Evolutionary conservation across 1,140 invertebrate species (phyloP).

Genomic region (Maniola jurtina): DNA sequence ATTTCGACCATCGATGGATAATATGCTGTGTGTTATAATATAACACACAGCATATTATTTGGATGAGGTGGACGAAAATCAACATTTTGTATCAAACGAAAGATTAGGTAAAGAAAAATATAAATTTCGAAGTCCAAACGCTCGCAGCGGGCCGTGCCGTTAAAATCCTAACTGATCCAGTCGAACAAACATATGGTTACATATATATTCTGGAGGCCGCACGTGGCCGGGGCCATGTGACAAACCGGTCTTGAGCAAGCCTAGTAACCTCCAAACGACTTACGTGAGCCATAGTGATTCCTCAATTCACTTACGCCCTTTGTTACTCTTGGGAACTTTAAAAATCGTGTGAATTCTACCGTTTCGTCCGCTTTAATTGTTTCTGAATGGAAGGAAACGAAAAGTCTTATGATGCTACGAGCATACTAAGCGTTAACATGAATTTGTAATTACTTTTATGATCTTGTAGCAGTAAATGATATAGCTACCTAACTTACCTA

Average conservation of each 20-base stretch:
- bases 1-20: too few relatives aligned
- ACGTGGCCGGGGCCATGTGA: constrained; percentile 73
- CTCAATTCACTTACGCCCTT: constrained; percentile 55
- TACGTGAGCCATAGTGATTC: constrained; percentile 58
- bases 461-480: too few relatives aligned
- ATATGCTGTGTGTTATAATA: too few relatives aligned
- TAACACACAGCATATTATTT: too few relatives aligned
- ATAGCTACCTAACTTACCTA: too few relatives aligned
- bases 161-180: constrained; percentile 26
- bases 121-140: not conserved
- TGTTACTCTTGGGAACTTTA: constrained; percentile 41
- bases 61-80: too few relatives aligned
- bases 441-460: too few relatives aligned
- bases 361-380: constrained; percentile 27
- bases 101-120: not conserved
- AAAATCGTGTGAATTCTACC: constrained; percentile 46
- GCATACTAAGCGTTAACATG: too few relatives aligned
- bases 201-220: constrained; percentile 58
- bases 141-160: constrained; percentile 6
- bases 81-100: not conserved
- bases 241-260: constrained; percentile 69
- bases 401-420: not conserved
- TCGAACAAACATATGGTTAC: constrained; percentile 29
- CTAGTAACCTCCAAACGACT: constrained; percentile 76
- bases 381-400: constrained; percentile 15